Evolutionary conservation across 2,113 vertebrate genomes (phyloP).

Genomic region (Prolemur simus): DNA sequence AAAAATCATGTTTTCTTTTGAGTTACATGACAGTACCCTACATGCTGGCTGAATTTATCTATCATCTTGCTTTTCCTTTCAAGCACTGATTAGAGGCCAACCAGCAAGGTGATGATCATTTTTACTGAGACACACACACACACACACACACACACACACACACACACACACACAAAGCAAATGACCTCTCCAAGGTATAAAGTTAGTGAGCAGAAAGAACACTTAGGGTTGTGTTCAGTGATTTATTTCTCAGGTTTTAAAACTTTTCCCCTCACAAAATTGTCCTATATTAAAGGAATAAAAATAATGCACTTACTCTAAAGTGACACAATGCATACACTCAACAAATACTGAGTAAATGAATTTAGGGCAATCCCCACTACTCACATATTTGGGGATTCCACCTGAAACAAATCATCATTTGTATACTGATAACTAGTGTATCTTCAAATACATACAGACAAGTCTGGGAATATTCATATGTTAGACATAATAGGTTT

Average conservation of each 20-base stretch:
- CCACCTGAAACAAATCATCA: background rate
- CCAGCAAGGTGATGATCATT: background rate
- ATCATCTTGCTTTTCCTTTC: background rate
- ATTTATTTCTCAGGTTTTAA: constrained; percentile 39
- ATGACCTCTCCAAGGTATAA: background rate
- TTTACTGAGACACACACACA: background rate
- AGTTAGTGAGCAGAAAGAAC: background rate
- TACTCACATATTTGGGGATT: background rate
- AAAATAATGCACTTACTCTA: background rate
- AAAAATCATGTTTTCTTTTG: constrained; percentile 18
- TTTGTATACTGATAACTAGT: background rate
- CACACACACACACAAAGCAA: background rate
- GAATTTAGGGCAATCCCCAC: background rate
- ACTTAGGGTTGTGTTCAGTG: background rate
- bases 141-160: background rate
- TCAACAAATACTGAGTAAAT: background rate
- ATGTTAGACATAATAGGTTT: background rate
- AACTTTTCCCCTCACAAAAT: background rate
- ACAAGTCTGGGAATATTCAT: background rate
- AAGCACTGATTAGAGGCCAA: background rate
- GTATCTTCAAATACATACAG: background rate
- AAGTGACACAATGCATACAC: background rate
- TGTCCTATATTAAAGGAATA: background rate
- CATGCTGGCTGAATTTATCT: background rate
- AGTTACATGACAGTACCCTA: background rate